These are phyloP conservation scores for Hybos culiciformis DNA, from an alignment of 2,888 invertebrate species.

Conservation along the genomic window DNA sequence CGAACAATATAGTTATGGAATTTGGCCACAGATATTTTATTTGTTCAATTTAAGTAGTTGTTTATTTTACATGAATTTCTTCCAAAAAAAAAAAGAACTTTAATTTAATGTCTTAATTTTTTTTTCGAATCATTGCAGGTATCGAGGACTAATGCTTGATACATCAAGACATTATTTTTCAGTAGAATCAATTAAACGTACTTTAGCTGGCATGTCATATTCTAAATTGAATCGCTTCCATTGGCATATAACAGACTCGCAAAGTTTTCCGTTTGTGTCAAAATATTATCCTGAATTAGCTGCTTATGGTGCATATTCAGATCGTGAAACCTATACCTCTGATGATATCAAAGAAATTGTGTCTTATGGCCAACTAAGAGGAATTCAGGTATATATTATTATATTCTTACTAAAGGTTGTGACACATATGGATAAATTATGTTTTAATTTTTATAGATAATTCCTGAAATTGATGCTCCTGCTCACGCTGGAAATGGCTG, in stretches of 20 bases:
- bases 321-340: slow-evolving; percentile 58
- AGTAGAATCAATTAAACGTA: slow-evolving; percentile 52
- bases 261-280: slow-evolving; percentile 79
- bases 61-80: no score
- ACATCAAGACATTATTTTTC: slow-evolving; percentile 84
- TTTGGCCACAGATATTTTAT: background rate
- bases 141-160: slow-evolving; percentile 80
- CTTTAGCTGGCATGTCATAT: slow-evolving; percentile 77
- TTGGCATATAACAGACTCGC: slow-evolving; percentile 85
- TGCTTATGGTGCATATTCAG: slow-evolving; percentile 73
- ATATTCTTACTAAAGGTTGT: background rate
- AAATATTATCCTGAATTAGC: slow-evolving; percentile 63
- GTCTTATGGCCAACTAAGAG: slow-evolving; percentile 63
- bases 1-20: no score
- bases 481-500: slow-evolving; percentile 80
- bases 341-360: slow-evolving; percentile 59
- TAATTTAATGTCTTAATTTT: no score
- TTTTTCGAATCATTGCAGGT: slow-evolving; percentile 45
- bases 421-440: background rate
- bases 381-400: slow-evolving; percentile 60
- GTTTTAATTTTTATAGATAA: slow-evolving; percentile 43
- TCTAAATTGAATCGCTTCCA: slow-evolving; percentile 87
- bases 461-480: slow-evolving; percentile 84
- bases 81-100: no score
- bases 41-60: no score